Evolutionary conservation across 2,113 vertebrate species (phyloP).

Genomic region (Corydoras sp.): DNA sequence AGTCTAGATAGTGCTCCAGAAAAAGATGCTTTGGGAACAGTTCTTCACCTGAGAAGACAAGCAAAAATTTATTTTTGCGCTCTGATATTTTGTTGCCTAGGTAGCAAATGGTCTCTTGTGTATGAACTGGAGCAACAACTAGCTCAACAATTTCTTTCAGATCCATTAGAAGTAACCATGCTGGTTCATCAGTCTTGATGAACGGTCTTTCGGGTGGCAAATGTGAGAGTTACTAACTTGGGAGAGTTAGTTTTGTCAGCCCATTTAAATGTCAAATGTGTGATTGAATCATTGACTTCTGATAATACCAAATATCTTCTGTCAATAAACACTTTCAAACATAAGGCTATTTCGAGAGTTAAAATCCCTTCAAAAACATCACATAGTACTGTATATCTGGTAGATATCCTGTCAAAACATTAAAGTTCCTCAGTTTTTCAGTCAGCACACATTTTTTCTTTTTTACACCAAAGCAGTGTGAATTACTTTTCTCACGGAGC

Average conservation of each 20-base stretch:
- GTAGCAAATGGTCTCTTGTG: constrained; percentile 11
- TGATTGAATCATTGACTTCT: neutral
- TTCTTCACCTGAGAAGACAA: neutral
- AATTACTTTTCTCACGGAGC: too few species aligned
- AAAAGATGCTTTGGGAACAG: constrained; percentile 16
- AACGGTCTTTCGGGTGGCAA: neutral
- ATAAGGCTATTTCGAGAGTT: too few species aligned
- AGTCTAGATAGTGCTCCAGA: constrained; percentile 13
- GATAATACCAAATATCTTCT: neutral
- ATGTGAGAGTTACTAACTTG: neutral
- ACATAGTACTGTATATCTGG: too few species aligned
- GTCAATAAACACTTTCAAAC: neutral
- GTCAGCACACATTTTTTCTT: too few species aligned
- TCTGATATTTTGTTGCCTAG: constrained; percentile 16
- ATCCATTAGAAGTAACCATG: constrained; percentile 18
- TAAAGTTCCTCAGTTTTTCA: too few species aligned
- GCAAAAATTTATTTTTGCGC: constrained; percentile 9
- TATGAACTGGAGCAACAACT: constrained; percentile 6
- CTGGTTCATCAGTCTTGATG: neutral
- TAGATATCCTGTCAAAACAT: too few species aligned
- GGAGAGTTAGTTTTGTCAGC: neutral
- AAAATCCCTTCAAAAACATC: too few species aligned
- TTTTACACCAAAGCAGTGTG: too few species aligned
- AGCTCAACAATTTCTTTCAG: constrained; percentile 12
- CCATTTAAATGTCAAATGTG: neutral